A percentile compares a stretch with the other conserved stretches of the same genome.
phyloP scores from a whole-genome alignment of 2,797 vertebrate species.

The Sebastes ruberrimus region DNA sequence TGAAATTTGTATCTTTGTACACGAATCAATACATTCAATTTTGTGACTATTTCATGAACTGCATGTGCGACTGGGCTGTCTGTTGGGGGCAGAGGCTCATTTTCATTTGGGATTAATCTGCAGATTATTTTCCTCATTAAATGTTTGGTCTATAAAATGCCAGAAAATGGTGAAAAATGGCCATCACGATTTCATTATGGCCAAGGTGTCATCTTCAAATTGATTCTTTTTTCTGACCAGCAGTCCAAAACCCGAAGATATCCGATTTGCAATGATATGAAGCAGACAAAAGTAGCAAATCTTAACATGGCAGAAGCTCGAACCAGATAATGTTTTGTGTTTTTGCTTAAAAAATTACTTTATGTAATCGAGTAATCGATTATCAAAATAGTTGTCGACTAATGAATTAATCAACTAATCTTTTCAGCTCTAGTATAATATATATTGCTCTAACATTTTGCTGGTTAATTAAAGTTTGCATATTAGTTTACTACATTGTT shows the following conservation, averaged over 20 bases:
- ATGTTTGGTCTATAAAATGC: background rate
- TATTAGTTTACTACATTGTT: background rate
- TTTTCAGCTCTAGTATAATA: background rate
- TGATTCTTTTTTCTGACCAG: background rate
- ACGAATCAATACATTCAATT: too few species aligned
- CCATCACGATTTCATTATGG: background rate
- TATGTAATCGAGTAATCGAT: background rate
- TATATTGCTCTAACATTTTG: background rate
- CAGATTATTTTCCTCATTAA: background rate
- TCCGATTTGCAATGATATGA: background rate
- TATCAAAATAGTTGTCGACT: background rate
- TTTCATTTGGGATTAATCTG: background rate
- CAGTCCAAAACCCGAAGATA: background rate
- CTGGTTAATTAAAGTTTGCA: background rate
- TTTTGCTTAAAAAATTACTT: background rate
- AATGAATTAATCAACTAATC: background rate
- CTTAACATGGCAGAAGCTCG: background rate
- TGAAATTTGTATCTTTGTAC: too few species aligned
- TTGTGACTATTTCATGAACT: too few species aligned
- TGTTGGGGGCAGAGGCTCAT: background rate
- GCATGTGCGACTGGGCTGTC: too few species aligned
- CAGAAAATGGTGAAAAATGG: background rate
- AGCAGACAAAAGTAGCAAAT: background rate
- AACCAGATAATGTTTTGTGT: background rate
- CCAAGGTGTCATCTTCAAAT: background rate